phyloP scores from a whole-genome alignment of 2,888 invertebrate species.

The Epistrophe grossulariae region DNA sequence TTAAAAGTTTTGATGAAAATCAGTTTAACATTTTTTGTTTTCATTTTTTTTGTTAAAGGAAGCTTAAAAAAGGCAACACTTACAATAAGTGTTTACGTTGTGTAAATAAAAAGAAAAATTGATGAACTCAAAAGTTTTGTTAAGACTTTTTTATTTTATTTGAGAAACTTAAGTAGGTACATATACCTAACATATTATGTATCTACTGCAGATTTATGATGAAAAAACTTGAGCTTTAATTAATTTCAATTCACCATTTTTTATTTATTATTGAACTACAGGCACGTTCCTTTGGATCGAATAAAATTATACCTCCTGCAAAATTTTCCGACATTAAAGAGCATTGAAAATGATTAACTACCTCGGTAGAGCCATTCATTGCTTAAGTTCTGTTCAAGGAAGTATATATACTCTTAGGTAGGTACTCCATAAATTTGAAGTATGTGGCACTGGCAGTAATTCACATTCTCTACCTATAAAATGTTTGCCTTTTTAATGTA shows the following conservation, averaged over 20 bases:
- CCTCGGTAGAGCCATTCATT: neutral
- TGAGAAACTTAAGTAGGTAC: too few relatives aligned
- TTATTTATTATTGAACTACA: neutral
- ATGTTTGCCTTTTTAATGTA: conserved; percentile 24
- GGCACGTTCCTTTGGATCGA: neutral
- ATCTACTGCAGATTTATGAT: too few relatives aligned
- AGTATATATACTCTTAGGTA: neutral
- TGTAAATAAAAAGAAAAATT: too few relatives aligned
- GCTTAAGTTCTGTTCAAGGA: conserved; percentile 6
- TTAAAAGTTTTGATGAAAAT: too few relatives aligned
- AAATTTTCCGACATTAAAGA: conserved; percentile 8
- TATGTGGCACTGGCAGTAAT: conserved; percentile 29
- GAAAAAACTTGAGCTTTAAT: too few relatives aligned
- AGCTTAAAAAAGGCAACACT: too few relatives aligned
- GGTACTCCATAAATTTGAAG: conserved; percentile 46
- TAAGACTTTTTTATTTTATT: too few relatives aligned
- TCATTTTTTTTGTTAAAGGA: too few relatives aligned
- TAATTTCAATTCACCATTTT: neutral
- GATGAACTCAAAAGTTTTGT: too few relatives aligned
- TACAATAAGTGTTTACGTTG: too few relatives aligned
- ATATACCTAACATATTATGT: too few relatives aligned
- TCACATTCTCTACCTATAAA: conserved; percentile 27
- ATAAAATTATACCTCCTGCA: conserved; percentile 25
- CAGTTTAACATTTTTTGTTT: too few relatives aligned
- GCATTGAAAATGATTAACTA: conserved; percentile 29